These are phyloP conservation scores for Synergus gifuensis DNA, from an alignment of 2,888 invertebrate genomes.

Conservation along the genomic window DNA sequence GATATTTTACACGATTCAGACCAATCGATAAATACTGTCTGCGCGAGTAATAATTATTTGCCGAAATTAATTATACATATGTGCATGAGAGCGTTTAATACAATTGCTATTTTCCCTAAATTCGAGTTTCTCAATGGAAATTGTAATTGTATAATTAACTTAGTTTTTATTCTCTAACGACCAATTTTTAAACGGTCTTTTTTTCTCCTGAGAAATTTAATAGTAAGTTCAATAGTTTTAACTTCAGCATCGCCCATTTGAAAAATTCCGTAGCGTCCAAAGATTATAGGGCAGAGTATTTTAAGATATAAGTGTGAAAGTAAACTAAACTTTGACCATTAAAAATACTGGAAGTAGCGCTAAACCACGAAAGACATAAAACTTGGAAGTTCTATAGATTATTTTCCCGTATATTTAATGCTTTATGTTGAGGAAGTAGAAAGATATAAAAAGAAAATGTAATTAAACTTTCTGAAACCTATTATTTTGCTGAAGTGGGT, in stretches of 20 bases:
- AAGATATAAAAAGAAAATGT: not conserved
- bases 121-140: not conserved
- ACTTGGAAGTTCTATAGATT: conserved; percentile 23
- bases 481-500: not conserved
- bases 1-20: conserved; percentile 6
- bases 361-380: conserved; percentile 18
- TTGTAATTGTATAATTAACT: conserved; percentile 23
- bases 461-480: not conserved
- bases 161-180: too few relatives aligned
- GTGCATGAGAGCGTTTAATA: not conserved
- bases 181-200: too few relatives aligned
- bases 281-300: not conserved
- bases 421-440: conserved; percentile 12
- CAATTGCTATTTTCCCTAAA: not conserved
- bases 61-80: conserved; percentile 12
- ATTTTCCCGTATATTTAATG: conserved; percentile 24
- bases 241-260: not conserved
- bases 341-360: conserved; percentile 13
- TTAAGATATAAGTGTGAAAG: conserved; percentile 5
- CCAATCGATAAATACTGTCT: not conserved
- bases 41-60: conserved; percentile 22
- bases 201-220: not conserved
- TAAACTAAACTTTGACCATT: conserved; percentile 26
- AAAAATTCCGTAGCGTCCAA: not conserved
- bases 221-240: not conserved